Base-by-base conservation (phyloP, 2,888 invertebrate species). In the Ectemnius lituratus region DNA sequence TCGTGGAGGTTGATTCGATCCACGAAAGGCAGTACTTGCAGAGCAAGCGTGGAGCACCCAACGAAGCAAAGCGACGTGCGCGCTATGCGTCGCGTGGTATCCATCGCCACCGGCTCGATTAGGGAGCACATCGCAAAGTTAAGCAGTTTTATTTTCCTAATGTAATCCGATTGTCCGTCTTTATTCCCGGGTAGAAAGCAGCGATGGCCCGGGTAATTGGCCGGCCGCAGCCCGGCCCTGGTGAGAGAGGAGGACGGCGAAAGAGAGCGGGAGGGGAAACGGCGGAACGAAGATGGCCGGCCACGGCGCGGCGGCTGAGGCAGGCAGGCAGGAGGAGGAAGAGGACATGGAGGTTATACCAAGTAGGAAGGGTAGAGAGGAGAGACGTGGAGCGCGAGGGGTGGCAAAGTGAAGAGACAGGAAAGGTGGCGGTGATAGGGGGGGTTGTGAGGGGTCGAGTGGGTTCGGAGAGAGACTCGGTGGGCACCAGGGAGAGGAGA, bases 171-270 rank as follows among this genome's bases (percentile, higher is more conserved):
- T 83, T 80, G 81, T 83, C 73, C 81, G 67, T 80, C 81, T 81
- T 83, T 81, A 81, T 83, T 83, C 73, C 62, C 20, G 65, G 37
- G 75, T 83, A 83, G 81, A 83, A 83, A 81, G 81, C 81, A 78
- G 76, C 64, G 69, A 81, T 81, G 83, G 80, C 80, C 79, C 75
- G 82, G 82, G 83, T 82, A 83, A 83, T 83, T 82, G 78, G 77
- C 72, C 76, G 69, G 62, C 62, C 73, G 73, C 79, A 76, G 78
- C 81, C 76, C 83, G 83, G 79, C 83, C 83, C 82, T 81, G 83
- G 73, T 79, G 78, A 73, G 73, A 77, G 79, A 70, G 37, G 11
- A 67, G 67, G 67, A 64, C 63, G 56, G 27, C 67, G 52, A 63
- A 62, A 62, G 64, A 63, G 66, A 66, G 66, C 63, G 52, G 64